Evolutionary conservation across 2,113 vertebrate species (phyloP).

Genomic region (Puntigrus tetrazona): DNA sequence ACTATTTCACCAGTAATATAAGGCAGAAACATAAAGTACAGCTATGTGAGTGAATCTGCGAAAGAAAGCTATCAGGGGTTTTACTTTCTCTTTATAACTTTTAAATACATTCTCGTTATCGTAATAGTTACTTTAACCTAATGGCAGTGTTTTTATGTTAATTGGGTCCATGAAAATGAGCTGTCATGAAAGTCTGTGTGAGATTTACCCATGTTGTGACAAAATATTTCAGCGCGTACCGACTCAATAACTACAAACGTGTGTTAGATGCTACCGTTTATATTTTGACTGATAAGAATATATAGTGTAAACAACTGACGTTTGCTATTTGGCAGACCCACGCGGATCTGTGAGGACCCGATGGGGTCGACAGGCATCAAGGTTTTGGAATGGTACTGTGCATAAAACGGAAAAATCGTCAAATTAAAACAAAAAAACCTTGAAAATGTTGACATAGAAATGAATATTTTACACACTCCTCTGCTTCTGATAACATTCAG

Average conservation of each 20-base stretch:
- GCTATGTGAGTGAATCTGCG: neutral
- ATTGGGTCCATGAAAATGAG: neutral
- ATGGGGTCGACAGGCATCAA: neutral
- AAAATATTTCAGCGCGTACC: neutral
- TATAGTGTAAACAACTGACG: conserved; percentile 9
- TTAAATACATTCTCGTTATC: neutral
- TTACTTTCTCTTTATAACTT: neutral
- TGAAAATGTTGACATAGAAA: neutral
- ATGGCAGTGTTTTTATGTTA: neutral
- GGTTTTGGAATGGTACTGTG: conserved; percentile 18
- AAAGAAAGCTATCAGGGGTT: neutral
- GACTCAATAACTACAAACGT: neutral
- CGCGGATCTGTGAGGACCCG: neutral
- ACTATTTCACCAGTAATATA: neutral
- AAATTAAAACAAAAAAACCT: neutral
- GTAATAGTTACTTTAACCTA: neutral
- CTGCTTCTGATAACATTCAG: conserved; percentile 65
- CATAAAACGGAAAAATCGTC: neutral
- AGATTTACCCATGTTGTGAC: neutral
- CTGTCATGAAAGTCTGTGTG: neutral
- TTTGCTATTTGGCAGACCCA: conserved; percentile 13
- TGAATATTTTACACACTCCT: neutral
- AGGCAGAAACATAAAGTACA: neutral
- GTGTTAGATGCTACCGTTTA: neutral
- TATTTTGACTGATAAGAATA: neutral